Base-by-base conservation (phyloP, 2,888 invertebrate species). In the Tipula confusa region DNA sequence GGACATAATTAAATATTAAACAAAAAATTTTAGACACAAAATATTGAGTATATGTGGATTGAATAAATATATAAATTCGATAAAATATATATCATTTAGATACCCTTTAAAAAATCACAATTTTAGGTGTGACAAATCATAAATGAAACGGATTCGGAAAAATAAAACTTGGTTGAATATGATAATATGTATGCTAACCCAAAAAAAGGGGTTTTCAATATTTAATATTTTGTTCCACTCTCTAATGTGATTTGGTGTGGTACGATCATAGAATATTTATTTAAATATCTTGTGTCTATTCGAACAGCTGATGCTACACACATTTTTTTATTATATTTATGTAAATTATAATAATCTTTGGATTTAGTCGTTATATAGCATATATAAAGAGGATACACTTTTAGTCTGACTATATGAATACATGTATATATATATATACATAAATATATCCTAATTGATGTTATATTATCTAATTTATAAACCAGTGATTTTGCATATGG, bases 71-170 rank as follows among this genome's bases (percentile, higher is more conserved):
- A n/a, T n/a, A n/a, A n/a, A n/a, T 36, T 15, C 15, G 5, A 64
- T 24, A n/a, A n/a, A n/a, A n/a, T n/a, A n/a, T n/a, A 64, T 64
- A 64, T 64, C 64, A 64, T 64, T 64, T 64, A 24, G 18, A 24
- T 24, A 64, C 64, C 48, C 48, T 48, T n/a, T n/a, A 43, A n/a
- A 43, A 64, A 64, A 24, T 64, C 64, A 64, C 9, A 64, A n/a
- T n/a, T 64, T 64, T 64, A 64, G 64, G 64, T 64, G 64, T 64
- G 64, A 64, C 64, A 64, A 64, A 64, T 64, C 64, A 64, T 64
- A 64, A 64, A 64, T 64, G 24, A 64, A 64, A 9, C 24, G 64
- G 64, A 64, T 64, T 64, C 24, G n/a, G n/a, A n/a, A 64, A 64
- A 24, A 64, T 24, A 24, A 24, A 24, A 33, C 1, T 43, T 43